Base-by-base conservation (phyloP, 2,888 invertebrate genomes). In the Harpalus rubripes region DNA sequence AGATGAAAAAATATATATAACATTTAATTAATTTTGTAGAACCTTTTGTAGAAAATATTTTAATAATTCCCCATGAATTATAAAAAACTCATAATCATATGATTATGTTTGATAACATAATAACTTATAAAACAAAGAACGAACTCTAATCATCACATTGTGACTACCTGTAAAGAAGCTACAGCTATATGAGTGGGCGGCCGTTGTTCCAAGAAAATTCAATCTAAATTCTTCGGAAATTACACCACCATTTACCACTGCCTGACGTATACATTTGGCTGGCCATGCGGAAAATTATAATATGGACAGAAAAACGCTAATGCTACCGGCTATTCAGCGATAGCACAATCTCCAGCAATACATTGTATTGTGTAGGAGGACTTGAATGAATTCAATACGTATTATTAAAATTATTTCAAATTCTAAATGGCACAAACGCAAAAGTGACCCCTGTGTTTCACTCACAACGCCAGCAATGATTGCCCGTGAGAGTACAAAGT, bases 151-250 rank as follows among this genome's bases (percentile, higher is more conserved):
- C 5, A 41, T 16, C 15, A 15, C 8, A 7, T 8, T 32, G 22
- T 72, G 74, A 68, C 68, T 68, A 68, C 68, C 68, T 68, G 74
- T 74, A 74, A 74, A 74, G 74, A 74, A 74, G 74, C 74, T 74
- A 7, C 15, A 18, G 15, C 52, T 16, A n/a, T 18, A 52, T 52
- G 74, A 74, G 74, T 74, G 74, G 74, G 74, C 74, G 74, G 74
- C 44, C 8, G n/a, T 52, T 74, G 52, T 74, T 74, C 74, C 44
- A 44, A 44, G 74, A 74, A 74, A 74, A 44, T 74, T 74, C 74
- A 74, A 74, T 74, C 74, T 44, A 74, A 74, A 74, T 74, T 74
- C 74, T 74, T 74, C 44, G 15, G 44, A 74, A 74, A 74, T 74
- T 74, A 74, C 74, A 39, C 68, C 68, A n/a, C 68, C 68, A 63